Conservation (phyloP, 1,140 invertebrate species). For the Tetragnatha versicolor region DNA sequence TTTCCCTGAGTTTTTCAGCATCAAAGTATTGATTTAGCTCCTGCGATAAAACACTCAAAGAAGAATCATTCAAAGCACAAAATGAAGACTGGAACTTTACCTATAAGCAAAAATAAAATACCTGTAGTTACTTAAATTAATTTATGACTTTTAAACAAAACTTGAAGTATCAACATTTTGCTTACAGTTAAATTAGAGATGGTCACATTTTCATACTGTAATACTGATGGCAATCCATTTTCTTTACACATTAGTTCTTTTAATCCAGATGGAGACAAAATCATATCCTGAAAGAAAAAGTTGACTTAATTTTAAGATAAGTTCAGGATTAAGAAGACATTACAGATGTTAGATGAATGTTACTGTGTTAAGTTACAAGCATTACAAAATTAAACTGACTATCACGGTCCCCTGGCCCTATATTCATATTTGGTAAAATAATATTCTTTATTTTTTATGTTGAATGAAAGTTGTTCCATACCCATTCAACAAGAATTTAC, state of each 20-base stretch:
- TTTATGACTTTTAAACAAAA: background rate
- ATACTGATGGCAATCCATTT: conserved; percentile 40
- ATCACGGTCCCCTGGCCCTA: too few species aligned
- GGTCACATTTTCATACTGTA: conserved; percentile 17
- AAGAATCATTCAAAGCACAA: conserved; percentile 39
- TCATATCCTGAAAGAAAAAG: conserved; percentile 38
- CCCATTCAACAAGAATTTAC: too few species aligned
- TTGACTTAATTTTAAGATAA: background rate
- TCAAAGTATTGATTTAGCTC: conserved; percentile 30
- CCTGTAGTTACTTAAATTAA: background rate
- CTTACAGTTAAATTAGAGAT: conserved; percentile 35
- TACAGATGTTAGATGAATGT: too few species aligned
- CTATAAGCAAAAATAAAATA: conserved; percentile 20
- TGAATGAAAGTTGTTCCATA: too few species aligned
- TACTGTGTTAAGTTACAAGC: too few species aligned
- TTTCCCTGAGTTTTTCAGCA: conserved; percentile 43
- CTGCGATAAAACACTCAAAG: conserved; percentile 4
- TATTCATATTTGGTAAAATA: too few species aligned
- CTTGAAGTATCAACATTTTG: background rate
- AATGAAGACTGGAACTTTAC: conserved; percentile 20
- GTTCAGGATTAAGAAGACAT: background rate
- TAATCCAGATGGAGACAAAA: conserved; percentile 43
- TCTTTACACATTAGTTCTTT: conserved; percentile 45
- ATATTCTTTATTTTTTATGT: too few species aligned
- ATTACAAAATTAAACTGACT: too few species aligned